These are phyloP conservation scores for Craterocephalus amniculus DNA, from an alignment of 2,797 vertebrate genomes.

Conservation along the genomic window DNA sequence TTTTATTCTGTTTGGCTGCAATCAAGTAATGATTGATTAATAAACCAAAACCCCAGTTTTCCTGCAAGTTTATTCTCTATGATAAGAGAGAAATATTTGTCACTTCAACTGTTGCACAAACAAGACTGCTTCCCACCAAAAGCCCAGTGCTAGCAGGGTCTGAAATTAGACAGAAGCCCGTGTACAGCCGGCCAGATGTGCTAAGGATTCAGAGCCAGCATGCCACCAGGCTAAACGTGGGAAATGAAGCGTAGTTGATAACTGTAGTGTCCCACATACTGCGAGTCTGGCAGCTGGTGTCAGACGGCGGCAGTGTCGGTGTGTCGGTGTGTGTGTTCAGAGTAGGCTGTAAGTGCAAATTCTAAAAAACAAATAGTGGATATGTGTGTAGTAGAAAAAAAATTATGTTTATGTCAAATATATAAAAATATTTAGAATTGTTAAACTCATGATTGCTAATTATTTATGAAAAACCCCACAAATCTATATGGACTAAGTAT, in stretches of 20 bases:
- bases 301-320: constrained; percentile 12
- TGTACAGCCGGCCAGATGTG: constrained; percentile 68
- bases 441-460: neutral
- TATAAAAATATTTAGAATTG: neutral
- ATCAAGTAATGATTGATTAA: neutral
- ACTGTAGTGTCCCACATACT: constrained; percentile 58
- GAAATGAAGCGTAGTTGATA: constrained; percentile 74
- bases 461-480: neutral
- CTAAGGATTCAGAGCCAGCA: constrained; percentile 45
- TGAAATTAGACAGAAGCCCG: constrained; percentile 65
- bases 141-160: constrained; percentile 38
- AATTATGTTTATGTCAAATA: neutral
- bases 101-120: constrained; percentile 8
- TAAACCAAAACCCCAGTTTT: neutral
- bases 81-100: constrained; percentile 1
- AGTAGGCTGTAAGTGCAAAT: constrained; percentile 32
- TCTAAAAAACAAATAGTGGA: constrained; percentile 40
- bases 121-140: constrained; percentile 17
- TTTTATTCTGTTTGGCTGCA: neutral
- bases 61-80: neutral
- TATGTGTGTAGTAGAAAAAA: neutral
- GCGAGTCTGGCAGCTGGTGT: constrained; percentile 46
- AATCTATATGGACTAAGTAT: neutral
- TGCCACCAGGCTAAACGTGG: constrained; percentile 62
- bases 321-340: constrained; percentile 12